Base-by-base conservation (phyloP, 2,888 invertebrate species). In the Lasioglossum oenotherae region DNA sequence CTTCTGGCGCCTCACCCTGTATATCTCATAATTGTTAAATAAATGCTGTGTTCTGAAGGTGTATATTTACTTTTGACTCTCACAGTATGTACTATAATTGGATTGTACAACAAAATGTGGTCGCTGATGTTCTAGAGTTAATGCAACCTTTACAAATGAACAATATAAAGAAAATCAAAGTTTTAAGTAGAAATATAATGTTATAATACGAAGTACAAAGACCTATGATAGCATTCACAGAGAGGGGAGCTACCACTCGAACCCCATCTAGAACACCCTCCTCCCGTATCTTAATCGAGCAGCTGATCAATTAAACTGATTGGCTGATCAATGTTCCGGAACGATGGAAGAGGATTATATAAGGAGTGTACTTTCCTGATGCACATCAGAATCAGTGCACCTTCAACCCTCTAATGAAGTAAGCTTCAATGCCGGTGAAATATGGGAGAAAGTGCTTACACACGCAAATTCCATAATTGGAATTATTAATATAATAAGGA, bases 281-380 rank as follows among this genome's bases (percentile, higher is more conserved):
- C 16, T 31, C 6, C 31, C 16, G 31, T 16, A 14, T 64, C n/a
- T 64, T 64, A 64, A 64, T 31, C 64, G 31, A 64, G 31, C 31
- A 31, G 31, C 64, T 16, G 31, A 64, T 64, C 31, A 64, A 31
- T 64, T 64, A 64, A 64, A 64, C 64, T 64, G 31, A 64, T 64
- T 64, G 31, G 64, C 64, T 64, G 64, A 64, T 31, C 14, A 64
- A 27, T 64, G 64, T 31, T 64, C 31, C 64, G 31, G 64, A 64
- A 64, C 64, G 64, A 6, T 16, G 31, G 31, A 31, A 31, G 31
- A 16, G 6, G 64, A 16, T 64, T 64, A 64, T 31, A 31, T 64
- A 64, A 64, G 64, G 64, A 64, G 64, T 64, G 27, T 64, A 64
- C 64, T 64, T 64, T 64, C 31, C 64, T 31, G 64, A 64, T 64